A percentile compares a stretch with the other conserved stretches of the same genome.
phyloP scores from a whole-genome alignment of 2,797 vertebrate genomes.

The Takifugu rubripes region DNA sequence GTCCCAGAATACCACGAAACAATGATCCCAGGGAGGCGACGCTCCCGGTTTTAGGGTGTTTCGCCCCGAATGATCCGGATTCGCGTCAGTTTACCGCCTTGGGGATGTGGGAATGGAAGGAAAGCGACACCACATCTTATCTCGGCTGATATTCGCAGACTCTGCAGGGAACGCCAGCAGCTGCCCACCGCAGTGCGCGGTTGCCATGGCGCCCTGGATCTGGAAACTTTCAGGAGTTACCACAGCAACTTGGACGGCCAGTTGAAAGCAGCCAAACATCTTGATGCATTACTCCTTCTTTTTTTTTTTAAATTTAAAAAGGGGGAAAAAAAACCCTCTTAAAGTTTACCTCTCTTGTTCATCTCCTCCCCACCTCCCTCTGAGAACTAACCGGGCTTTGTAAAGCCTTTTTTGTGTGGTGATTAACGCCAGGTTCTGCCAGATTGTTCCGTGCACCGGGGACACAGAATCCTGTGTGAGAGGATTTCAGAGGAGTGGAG shows the following conservation, averaged over 20 bases:
- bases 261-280: slow-evolving; percentile 50
- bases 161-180: slow-evolving; percentile 18
- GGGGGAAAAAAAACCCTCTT: slow-evolving; percentile 1
- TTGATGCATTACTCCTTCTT: slow-evolving; percentile 18
- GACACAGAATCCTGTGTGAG: slow-evolving; percentile 35
- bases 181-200: slow-evolving; percentile 24
- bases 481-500: slow-evolving; percentile 51
- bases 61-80: not conserved
- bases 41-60: not conserved
- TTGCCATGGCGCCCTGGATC: slow-evolving; percentile 58
- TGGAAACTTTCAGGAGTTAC: slow-evolving; percentile 61
- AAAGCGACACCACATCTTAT: slow-evolving; percentile 29
- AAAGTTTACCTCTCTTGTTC: slow-evolving; percentile 43
- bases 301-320: not conserved
- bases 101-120: slow-evolving; percentile 41
- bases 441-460: slow-evolving; percentile 54
- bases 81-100: slow-evolving; percentile 8
- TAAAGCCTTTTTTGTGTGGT: slow-evolving; percentile 64
- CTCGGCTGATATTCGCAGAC: slow-evolving; percentile 43
- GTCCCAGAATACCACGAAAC: not conserved
- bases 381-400: slow-evolving; percentile 63
- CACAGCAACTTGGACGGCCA: slow-evolving; percentile 59
- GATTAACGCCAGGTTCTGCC: slow-evolving; percentile 67
- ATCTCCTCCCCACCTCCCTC: slow-evolving; percentile 27
- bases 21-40: no score